Evolutionary conservation across 2,888 invertebrate species (phyloP), one percentile per base, ranked within the genome.

Genomic region (Dicyrtoma fusca): DNA sequence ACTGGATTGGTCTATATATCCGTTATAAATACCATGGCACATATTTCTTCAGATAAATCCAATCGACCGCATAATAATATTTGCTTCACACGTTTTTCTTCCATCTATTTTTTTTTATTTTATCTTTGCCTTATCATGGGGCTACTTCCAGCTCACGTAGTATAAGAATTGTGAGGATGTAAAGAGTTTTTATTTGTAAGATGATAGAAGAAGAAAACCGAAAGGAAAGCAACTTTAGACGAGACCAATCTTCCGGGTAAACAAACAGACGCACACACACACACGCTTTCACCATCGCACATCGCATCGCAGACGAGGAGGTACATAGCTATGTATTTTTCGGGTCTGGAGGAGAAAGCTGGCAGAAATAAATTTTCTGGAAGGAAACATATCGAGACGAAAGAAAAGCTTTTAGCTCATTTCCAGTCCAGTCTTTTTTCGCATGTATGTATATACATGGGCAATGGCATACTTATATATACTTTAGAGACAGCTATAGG

Each of bases 31-130:
- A 34, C 34, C 3, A 8, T 8, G 4, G 34, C 4, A 34, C 4
- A 34, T 34, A 34, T 34, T 34, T 34, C 34, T 34, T 8, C 34
- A 34, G 34, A 34, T 34, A 34, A 34, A 34, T 34, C 34, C 34
- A 34, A 34, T 34, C 49, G 17, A 17, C 17, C 49, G 49, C 11
- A 61, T 64, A 64, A 64, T 64, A 51, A 64, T 49, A 64, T 64
- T 64, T 64, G 64, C 64, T 49, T 26, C 34, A 13, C 51, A 49
- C 64, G 62, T 63, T 49, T 44, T 45, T 45, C 19, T 17, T 21
- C 10, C n/a, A 21, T 17, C 11, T 17, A 53, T 53, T 53, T 21
- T 53, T 34, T 34, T 34, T 53, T 53, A 53, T 17, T 10, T 53
- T 53, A 53, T 21, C 49, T 49, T 34, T 34, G 34, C 8, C 34